phyloP scores from a whole-genome alignment of 2,888 invertebrate genomes.

The Ischnus inquisitorius region DNA sequence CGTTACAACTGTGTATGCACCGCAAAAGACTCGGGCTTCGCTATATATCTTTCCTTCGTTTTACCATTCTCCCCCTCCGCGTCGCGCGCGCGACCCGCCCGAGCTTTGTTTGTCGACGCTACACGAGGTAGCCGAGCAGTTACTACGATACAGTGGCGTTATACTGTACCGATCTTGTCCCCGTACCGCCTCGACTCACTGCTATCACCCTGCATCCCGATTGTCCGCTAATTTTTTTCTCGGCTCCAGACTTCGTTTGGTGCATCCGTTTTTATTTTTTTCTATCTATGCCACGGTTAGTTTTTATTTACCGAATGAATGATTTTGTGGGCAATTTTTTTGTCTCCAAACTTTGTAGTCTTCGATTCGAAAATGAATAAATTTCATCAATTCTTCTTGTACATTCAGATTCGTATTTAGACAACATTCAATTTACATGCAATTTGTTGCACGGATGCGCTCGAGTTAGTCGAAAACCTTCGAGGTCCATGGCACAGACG shows the following conservation, averaged over 20 bases:
- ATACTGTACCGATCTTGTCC: slow-evolving; percentile 5
- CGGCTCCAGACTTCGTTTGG: not conserved
- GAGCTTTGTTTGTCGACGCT: slow-evolving; percentile 10
- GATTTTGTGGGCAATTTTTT: too few relatives aligned
- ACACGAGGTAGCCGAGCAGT: not conserved
- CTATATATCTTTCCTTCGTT: slow-evolving; percentile 48
- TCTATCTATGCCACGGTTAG: not conserved
- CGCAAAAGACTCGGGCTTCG: slow-evolving; percentile 25
- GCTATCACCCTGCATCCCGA: not conserved
- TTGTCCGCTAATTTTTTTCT: not conserved
- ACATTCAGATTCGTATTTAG: not conserved
- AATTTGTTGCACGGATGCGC: slow-evolving; percentile 42
- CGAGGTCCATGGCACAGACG: slow-evolving; percentile 22
- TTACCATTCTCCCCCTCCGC: slow-evolving; percentile 27
- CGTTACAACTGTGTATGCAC: not conserved
- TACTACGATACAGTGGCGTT: not conserved
- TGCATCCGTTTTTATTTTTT: not conserved
- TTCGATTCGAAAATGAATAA: too few relatives aligned
- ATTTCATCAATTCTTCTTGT: too few relatives aligned
- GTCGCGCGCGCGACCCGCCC: slow-evolving; percentile 17
- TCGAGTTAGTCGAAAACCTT: slow-evolving; percentile 42
- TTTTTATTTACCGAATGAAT: not conserved
- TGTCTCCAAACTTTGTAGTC: too few relatives aligned
- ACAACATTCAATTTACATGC: slow-evolving; percentile 3
- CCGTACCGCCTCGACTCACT: not conserved